These are phyloP conservation scores for Macquaria australasica DNA, from an alignment of 2,113 vertebrate species.

Conservation along the genomic window DNA sequence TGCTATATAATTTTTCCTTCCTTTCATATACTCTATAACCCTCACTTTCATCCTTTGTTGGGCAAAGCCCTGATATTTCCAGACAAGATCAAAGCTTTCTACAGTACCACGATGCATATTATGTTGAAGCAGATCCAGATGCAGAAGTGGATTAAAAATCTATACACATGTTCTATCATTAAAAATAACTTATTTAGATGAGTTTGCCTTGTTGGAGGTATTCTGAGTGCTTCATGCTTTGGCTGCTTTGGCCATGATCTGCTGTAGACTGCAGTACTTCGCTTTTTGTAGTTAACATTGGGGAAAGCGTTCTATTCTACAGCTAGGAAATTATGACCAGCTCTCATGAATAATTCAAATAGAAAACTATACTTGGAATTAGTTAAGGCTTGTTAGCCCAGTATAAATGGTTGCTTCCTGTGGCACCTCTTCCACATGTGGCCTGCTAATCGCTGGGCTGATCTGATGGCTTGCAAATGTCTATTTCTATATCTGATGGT, in stretches of 20 bases:
- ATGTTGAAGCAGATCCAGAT: not conserved
- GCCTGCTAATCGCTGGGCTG: not conserved
- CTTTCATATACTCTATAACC: too few relatives aligned
- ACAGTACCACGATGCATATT: not conserved
- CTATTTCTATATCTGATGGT: not conserved
- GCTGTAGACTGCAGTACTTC: not conserved
- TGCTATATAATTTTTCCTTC: not conserved
- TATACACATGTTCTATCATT: not conserved
- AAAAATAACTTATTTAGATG: not conserved
- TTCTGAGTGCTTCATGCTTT: not conserved
- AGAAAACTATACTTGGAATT: slow-evolving; percentile 41
- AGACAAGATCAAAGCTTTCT: not conserved
- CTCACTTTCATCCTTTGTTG: slow-evolving; percentile 16
- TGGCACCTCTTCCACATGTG: slow-evolving; percentile 2
- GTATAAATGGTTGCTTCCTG: slow-evolving; percentile 29
- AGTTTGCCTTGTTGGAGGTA: not conserved
- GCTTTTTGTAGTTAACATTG: not conserved
- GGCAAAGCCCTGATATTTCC: not conserved
- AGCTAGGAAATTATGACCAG: not conserved
- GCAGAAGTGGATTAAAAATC: not conserved
- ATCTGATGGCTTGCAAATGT: slow-evolving; percentile 12
- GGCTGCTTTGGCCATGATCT: slow-evolving; percentile 9
- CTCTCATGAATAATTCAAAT: slow-evolving; percentile 49
- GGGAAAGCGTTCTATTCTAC: not conserved
- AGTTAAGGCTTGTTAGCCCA: slow-evolving; percentile 42